Base-by-base conservation (phyloP, 2,113 vertebrate genomes). In the Malurus alboscapulatus region DNA sequence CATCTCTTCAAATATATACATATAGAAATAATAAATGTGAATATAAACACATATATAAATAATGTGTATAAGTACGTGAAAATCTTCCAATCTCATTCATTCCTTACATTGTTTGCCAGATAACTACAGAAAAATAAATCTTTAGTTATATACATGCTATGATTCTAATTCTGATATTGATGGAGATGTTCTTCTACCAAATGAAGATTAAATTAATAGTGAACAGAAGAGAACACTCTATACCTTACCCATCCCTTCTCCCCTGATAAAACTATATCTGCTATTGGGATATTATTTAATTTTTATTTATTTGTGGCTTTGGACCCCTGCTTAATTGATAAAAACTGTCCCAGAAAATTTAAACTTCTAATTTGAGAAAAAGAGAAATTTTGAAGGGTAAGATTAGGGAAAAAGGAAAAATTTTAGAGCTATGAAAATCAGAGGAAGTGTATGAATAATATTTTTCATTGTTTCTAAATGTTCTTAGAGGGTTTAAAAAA, bases 251-350 rank as follows among this genome's bases (percentile, higher is more conserved):
- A 1, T 84, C 19, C 14, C 17, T 66, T 86, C 34, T 66, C 2
- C 18, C 11, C 8, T 1, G 0, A 9, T 26, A 68, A 86, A 92
- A 68, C 12, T 59, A 12, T 7, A 10, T 38, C 66, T 2, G 1
- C 44, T 84, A 5, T 11, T 50, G 10, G 17, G 21, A 8, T 50
- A 21, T n/a, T 61, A 72, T 58, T 40, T 54, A 9, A 17, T 58
- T 78, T 44, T 55, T 77, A 38, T 50, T 53, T 62, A 13, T 24
- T 68, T 38, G 9, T 72, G 19, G 18, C 40, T 85, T 93, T 76
- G 27, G 47, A 76, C 5, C 2, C 6, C 18, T 55, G 16, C 6
- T 77, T 74, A 50, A 45, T 22, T 69, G 10, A 25, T 66, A 15
- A 50, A 79, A 72, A 38, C 15, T 71, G 8, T 57, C 34, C 36